Evolutionary conservation across 2,888 invertebrate species (phyloP).

Genomic region (Cerastis rubricosa): DNA sequence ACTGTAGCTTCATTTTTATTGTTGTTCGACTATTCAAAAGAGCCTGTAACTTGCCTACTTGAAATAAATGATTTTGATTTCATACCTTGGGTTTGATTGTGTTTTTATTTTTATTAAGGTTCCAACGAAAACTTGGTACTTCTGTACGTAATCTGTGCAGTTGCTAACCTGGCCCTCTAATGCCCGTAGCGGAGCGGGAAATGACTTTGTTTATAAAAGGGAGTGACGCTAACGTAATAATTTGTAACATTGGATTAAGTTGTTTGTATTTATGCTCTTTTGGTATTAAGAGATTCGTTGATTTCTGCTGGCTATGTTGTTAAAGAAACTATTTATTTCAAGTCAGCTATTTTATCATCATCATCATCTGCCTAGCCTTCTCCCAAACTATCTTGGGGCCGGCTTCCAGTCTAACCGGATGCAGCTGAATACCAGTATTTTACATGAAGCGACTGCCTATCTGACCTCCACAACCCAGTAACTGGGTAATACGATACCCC

Average conservation of each 20-base stretch:
- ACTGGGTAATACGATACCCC: too few relatives aligned
- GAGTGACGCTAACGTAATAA: constrained; percentile 34
- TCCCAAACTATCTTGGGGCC: too few relatives aligned
- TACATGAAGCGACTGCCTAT: too few relatives aligned
- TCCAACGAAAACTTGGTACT: background rate
- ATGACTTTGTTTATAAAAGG: constrained; percentile 56
- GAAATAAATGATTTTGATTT: too few relatives aligned
- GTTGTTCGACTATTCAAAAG: too few relatives aligned
- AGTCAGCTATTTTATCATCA: too few relatives aligned
- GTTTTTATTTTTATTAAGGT: background rate
- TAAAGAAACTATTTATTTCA: background rate
- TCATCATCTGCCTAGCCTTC: too few relatives aligned
- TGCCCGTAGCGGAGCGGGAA: constrained; percentile 46
- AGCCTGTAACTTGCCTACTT: too few relatives aligned
- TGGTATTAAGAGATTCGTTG: background rate
- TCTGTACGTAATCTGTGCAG: constrained; percentile 9
- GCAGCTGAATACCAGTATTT: too few relatives aligned
- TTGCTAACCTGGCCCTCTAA: constrained; percentile 32
- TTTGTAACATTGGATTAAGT: constrained; percentile 44
- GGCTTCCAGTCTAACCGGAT: too few relatives aligned
- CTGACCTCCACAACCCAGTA: too few relatives aligned
- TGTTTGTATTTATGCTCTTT: constrained; percentile 3
- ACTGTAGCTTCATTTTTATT: too few relatives aligned
- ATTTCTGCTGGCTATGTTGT: background rate
- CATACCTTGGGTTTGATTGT: background rate